phyloP scores from a whole-genome alignment of 2,113 vertebrate genomes.

The Speoplatyrhinus poulsoni region DNA sequence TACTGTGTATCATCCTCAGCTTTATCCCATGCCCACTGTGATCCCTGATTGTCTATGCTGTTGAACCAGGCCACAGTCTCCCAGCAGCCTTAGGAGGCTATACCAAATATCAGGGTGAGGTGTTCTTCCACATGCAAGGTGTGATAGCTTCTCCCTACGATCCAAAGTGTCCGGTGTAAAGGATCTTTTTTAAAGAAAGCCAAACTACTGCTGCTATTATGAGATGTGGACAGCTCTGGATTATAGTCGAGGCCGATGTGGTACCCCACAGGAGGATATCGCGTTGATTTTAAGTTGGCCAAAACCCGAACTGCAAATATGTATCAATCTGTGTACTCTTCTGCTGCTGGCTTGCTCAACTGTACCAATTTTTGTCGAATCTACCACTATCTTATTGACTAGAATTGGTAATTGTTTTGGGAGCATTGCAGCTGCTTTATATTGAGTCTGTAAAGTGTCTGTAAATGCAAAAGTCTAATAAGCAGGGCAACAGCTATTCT shows the following conservation, averaged over 20 bases:
- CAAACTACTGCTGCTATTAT: slow-evolving; percentile 59
- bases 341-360: slow-evolving; percentile 41
- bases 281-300: slow-evolving; percentile 48
- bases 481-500: background rate
- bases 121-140: slow-evolving; percentile 43
- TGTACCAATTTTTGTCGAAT: slow-evolving; percentile 40
- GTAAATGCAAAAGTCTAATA: background rate
- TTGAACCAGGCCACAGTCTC: slow-evolving; percentile 60
- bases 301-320: slow-evolving; percentile 47
- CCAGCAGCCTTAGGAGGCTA: slow-evolving; percentile 63
- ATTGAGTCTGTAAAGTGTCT: background rate
- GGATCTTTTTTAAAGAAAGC: slow-evolving; percentile 44
- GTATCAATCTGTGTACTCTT: slow-evolving; percentile 42
- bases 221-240: slow-evolving; percentile 61
- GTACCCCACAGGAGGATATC: no score
- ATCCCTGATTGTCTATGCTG: slow-evolving; percentile 52
- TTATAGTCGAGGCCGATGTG: slow-evolving; percentile 44
- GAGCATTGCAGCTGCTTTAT: slow-evolving; percentile 3
- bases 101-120: slow-evolving; percentile 68
- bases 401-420: background rate
- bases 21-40: slow-evolving; percentile 62
- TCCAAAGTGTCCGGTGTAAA: slow-evolving; percentile 65
- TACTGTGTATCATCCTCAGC: slow-evolving; percentile 64
- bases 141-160: slow-evolving; percentile 34
- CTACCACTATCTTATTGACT: slow-evolving; percentile 23